These are phyloP conservation scores for Pseudomyrmex sp. DNA, from an alignment of 1,140 invertebrate genomes.

Conservation along the genomic window DNA sequence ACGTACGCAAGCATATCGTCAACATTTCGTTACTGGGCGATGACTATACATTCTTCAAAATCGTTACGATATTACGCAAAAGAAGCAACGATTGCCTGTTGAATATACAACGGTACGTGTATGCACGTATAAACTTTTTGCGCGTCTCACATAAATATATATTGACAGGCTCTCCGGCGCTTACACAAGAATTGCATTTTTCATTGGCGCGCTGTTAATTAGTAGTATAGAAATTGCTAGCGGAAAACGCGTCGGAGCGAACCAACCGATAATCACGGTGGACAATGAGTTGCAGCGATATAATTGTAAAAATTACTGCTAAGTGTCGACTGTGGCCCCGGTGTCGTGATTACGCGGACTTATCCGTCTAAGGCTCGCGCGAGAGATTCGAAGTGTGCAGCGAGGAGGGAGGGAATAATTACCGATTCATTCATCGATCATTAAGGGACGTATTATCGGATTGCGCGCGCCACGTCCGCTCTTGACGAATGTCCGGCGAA, in stretches of 20 bases:
- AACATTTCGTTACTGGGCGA: too few species aligned
- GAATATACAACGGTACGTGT: neutral
- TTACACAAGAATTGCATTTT: slow-evolving; percentile 27
- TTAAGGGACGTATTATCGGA: slow-evolving; percentile 73
- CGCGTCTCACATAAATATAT: slow-evolving; percentile 32
- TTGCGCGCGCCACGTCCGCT: slow-evolving; percentile 58
- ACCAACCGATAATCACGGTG: slow-evolving; percentile 48
- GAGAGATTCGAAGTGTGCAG: slow-evolving; percentile 27
- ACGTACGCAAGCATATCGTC: neutral
- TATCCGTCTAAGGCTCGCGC: slow-evolving; percentile 39
- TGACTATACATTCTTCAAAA: too few species aligned
- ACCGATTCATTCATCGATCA: slow-evolving; percentile 78
- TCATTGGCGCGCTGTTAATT: slow-evolving; percentile 42
- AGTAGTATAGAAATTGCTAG: slow-evolving; percentile 56
- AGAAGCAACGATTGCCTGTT: neutral
- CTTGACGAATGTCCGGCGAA: slow-evolving; percentile 65
- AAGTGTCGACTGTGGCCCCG: slow-evolving; percentile 29
- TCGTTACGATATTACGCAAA: neutral
- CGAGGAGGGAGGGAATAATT: slow-evolving; percentile 65
- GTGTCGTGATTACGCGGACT: slow-evolving; percentile 42
- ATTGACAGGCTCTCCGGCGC: neutral
- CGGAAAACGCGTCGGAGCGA: slow-evolving; percentile 14
- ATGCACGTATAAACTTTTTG: neutral
- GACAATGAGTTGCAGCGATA: slow-evolving; percentile 48
- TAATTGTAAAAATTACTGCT: slow-evolving; percentile 59